Base-by-base conservation (phyloP, 2,113 vertebrate species). In the Camelus dromedarius region DNA sequence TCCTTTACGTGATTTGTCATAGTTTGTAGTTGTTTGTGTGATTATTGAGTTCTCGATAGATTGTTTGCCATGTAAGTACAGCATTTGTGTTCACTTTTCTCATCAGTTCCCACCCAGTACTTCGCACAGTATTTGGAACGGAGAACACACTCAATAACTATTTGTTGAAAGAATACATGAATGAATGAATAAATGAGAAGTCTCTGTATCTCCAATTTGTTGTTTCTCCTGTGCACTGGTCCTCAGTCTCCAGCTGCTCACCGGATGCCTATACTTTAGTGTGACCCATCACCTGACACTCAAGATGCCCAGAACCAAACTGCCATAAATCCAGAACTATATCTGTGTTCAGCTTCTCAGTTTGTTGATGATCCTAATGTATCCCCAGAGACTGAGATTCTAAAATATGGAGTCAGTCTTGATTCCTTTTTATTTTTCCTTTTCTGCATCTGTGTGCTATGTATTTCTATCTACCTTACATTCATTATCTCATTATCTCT, bases 31-130 rank as follows among this genome's bases (percentile, higher is more conserved):
- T 26, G 22, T 67, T 77, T 28, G 13, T 79, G 48, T 83, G 26
- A 70, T n/a, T 81, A 79, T 22, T 54, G 82, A 50, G 16, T 87
- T 92, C 83, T 89, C n/a, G 69, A 14, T 52, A 89, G 28, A 90
- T 24, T 66, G 1, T 79, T 77, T 81, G 22, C 28, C 30, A 3
- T 24, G 42, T 67, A 50, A 73, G 22, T 58, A 89, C 2, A 77
- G n/a, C 5, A 50, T 89, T 94, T 93, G 50, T 75, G 54, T 7
- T 72, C 32, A 73, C 6, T 20, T 83, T 79, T 90, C 26, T 86
- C 20, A 81, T 50, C 13, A 73, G 8, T 70, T 91, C 84, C 26
- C 18, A 32, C 16, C 42, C 6, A 93, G 38, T 24, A 75, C 67
- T 28, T n/a, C 56, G 24, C 38, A 62, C 19, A 75, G 30, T 73